These are phyloP conservation scores for Craseonycteris thonglongyai DNA, from an alignment of 2,113 vertebrate genomes.

Conservation along the genomic window DNA sequence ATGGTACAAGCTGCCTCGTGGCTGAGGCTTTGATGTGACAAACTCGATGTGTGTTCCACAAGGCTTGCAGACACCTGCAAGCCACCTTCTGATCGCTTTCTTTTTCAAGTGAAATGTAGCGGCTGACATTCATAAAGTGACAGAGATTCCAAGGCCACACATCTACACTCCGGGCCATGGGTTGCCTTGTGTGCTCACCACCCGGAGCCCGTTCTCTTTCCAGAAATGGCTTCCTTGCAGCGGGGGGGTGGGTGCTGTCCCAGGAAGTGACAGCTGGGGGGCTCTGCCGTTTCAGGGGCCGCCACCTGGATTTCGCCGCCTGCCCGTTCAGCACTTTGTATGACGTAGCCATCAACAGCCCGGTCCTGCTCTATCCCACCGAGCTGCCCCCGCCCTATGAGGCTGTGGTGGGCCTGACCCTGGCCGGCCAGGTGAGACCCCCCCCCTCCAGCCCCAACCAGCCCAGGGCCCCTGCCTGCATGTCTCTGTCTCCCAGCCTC, in stretches of 20 bases:
- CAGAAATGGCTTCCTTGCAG: no score
- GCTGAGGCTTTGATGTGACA: not conserved
- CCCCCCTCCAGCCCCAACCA: not conserved
- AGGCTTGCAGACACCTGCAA: no score
- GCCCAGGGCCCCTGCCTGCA: accelerated
- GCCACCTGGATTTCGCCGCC: constrained; percentile 91
- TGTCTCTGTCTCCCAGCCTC: no score
- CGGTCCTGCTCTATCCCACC: constrained; percentile 88
- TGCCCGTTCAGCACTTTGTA: constrained; percentile 92
- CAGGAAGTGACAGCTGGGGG: not conserved
- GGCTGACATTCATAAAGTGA: no score
- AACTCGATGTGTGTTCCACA: not conserved
- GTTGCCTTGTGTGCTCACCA: no score
- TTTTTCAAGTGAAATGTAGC: no score
- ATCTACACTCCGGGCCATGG: no score
- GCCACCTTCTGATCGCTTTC: accelerated
- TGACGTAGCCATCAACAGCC: constrained; percentile 93
- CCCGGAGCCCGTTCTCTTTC: no score
- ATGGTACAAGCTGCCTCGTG: not conserved
- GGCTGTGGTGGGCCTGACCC: constrained; percentile 88
- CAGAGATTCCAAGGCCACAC: no score
- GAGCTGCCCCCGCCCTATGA: constrained; percentile 97
- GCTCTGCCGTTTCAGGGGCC: constrained; percentile 80
- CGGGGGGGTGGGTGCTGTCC: not conserved
- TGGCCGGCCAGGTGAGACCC: constrained; percentile 87